Evolutionary conservation across 2,113 vertebrate species (phyloP).

Genomic region (Typhlomys cinereus): DNA sequence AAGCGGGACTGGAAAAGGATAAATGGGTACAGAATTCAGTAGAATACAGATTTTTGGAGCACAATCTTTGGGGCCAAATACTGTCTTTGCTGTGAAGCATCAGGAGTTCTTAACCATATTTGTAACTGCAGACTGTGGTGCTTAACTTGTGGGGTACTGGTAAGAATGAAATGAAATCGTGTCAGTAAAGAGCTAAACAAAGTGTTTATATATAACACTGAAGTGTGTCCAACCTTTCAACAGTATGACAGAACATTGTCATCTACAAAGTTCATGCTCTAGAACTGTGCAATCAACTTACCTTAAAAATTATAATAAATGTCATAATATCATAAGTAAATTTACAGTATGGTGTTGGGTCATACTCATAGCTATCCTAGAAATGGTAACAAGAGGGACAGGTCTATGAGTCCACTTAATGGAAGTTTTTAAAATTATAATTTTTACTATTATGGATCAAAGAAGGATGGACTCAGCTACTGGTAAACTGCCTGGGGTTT

Average conservation of each 20-base stretch:
- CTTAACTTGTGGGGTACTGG: background rate
- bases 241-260: too few species aligned
- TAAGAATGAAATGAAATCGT: background rate
- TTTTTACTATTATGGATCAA: background rate
- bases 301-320: too few species aligned
- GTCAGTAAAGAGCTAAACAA: too few species aligned
- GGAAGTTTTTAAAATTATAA: background rate
- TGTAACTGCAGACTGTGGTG: fast-evolving
- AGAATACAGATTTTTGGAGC: background rate
- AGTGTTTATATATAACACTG: too few species aligned
- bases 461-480: background rate
- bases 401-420: background rate
- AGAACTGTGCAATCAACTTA: too few species aligned
- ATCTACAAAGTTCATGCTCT: too few species aligned
- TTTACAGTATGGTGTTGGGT: background rate
- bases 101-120: background rate
- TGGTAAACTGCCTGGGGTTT: background rate
- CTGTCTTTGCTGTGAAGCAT: background rate
- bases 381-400: background rate
- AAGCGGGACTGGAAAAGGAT: background rate
- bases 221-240: too few species aligned
- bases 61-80: background rate
- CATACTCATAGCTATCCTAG: background rate
- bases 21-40: background rate
- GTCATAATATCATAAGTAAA: background rate